Evolutionary conservation across 2,888 invertebrate genomes (phyloP).

Genomic region (Sturmia bella): DNA sequence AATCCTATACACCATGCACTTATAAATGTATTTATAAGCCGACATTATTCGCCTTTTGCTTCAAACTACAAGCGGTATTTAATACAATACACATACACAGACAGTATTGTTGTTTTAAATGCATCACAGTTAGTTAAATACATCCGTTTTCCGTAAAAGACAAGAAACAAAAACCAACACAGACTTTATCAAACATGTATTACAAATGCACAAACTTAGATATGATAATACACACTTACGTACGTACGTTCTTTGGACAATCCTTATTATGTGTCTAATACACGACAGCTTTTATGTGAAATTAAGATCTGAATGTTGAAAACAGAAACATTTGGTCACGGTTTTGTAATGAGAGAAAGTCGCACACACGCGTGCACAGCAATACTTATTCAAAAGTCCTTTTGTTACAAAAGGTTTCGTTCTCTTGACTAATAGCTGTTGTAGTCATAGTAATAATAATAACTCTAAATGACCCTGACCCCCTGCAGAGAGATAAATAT

Average conservation of each 20-base stretch:
- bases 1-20: background rate
- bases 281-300: conserved; percentile 17
- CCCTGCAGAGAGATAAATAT: conserved; percentile 72
- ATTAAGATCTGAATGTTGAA: conserved; percentile 12
- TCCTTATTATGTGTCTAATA: conserved; percentile 49
- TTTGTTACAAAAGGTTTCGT: conserved; percentile 21
- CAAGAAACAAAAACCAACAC: background rate
- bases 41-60: conserved; percentile 20
- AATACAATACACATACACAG: background rate
- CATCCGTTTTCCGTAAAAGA: conserved; percentile 1
- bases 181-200: too few species aligned
- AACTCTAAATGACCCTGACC: conserved; percentile 68
- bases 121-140: conserved; percentile 10
- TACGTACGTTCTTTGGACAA: conserved; percentile 28
- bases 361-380: background rate
- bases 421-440: conserved; percentile 18
- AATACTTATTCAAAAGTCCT: conserved; percentile 10
- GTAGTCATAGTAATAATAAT: conserved; percentile 61
- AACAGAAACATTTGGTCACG: conserved; percentile 12
- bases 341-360: background rate
- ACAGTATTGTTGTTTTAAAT: background rate
- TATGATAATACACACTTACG: too few species aligned
- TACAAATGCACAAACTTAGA: too few species aligned
- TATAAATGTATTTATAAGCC: conserved; percentile 5
- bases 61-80: too few species aligned